phyloP scores from a whole-genome alignment of 2,113 vertebrate species.

The Regulus satrapa region DNA sequence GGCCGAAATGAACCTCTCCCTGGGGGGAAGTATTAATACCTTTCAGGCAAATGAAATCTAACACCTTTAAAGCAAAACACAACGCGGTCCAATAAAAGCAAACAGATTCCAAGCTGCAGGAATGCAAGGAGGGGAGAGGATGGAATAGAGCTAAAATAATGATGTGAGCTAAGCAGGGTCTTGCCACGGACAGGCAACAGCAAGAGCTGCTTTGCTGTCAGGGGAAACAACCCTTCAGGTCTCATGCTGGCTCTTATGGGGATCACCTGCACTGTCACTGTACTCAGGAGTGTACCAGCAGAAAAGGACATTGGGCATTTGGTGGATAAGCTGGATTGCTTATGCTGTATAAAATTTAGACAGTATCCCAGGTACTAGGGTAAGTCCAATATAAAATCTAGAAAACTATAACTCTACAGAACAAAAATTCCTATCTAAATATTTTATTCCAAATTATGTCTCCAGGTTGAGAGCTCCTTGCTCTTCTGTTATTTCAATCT shows the following conservation, averaged over 20 bases:
- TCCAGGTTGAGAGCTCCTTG: neutral
- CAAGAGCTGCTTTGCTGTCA: neutral
- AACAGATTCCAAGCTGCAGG: neutral
- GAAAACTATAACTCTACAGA: neutral
- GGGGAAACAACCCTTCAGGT: neutral
- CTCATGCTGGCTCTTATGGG: neutral
- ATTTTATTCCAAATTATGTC: neutral
- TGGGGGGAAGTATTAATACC: constrained; percentile 5
- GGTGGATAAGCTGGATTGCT: too few species aligned
- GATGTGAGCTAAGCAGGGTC: neutral
- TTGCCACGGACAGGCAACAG: accelerated
- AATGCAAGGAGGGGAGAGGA: neutral
- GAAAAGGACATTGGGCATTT: neutral
- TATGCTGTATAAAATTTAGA: neutral
- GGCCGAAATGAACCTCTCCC: constrained; percentile 94
- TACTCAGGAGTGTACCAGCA: neutral
- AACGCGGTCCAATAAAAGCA: neutral
- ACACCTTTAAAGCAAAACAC: neutral
- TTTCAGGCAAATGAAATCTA: neutral
- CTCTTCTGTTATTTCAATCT: neutral
- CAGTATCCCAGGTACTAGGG: neutral
- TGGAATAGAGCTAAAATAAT: neutral
- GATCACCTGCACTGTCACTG: neutral
- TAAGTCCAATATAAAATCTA: neutral
- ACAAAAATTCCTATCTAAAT: neutral